Evolutionary conservation across 2,797 vertebrate species (phyloP).

Genomic region (Enteromius unitaeniatus): DNA sequence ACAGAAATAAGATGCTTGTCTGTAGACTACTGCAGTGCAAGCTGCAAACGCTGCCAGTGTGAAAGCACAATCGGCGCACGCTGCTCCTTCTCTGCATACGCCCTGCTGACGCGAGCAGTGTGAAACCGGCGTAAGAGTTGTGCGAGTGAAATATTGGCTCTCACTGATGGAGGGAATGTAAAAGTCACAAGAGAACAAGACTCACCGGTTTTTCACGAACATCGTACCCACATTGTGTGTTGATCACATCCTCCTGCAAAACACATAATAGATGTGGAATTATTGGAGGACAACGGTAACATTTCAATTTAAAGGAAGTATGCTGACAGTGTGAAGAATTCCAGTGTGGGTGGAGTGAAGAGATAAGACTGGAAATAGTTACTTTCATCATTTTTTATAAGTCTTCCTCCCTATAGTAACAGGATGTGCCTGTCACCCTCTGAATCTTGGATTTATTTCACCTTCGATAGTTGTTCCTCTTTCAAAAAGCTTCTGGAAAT

Average conservation of each 20-base stretch:
- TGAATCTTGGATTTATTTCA: not conserved
- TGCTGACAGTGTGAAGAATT: not conserved
- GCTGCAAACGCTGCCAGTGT: no score
- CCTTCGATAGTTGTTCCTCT: not conserved
- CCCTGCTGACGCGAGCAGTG: no score
- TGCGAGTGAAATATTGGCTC: not conserved
- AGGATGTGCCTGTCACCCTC: not conserved
- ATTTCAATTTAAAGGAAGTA: not conserved
- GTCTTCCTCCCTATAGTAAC: not conserved
- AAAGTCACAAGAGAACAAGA: not conserved
- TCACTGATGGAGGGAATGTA: not conserved
- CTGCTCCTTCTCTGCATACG: no score
- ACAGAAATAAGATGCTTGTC: no score
- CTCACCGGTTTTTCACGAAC: conserved; percentile 92
- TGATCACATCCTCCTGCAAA: conserved; percentile 95
- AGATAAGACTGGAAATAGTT: conserved; percentile 17
- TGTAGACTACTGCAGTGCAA: no score
- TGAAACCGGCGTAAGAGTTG: not conserved
- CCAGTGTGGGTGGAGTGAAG: not conserved
- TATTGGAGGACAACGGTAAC: not conserved
- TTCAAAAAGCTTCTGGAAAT: not conserved
- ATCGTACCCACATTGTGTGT: conserved; percentile 98
- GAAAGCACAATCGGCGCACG: no score
- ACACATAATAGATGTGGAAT: conserved; percentile 18
- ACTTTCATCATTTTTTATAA: not conserved